phyloP scores from a whole-genome alignment of 2,888 invertebrate species.

The Eupeodes luniger region DNA sequence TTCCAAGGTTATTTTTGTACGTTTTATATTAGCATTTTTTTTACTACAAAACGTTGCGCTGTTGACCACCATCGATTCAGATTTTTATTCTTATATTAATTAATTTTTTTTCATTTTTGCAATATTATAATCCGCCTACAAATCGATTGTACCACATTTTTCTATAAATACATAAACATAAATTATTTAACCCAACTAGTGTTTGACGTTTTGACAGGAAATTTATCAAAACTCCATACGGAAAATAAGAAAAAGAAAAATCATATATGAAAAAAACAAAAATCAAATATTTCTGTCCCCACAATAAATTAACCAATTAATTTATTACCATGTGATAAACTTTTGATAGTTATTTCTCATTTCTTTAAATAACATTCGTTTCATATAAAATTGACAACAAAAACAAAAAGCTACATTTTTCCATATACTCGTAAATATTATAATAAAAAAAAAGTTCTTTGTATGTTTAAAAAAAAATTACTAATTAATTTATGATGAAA shows the following conservation, averaged over 20 bases:
- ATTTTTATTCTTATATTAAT: not conserved
- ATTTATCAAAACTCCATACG: constrained; percentile 51
- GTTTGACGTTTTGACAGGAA: constrained; percentile 61
- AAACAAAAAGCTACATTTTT: not conserved
- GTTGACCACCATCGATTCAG: not conserved
- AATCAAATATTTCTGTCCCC: not conserved
- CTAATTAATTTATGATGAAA: constrained; percentile 27
- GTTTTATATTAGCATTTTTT: too few relatives aligned
- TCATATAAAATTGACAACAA: not conserved
- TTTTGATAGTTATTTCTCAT: constrained; percentile 30
- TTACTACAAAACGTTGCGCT: not conserved
- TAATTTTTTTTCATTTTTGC: not conserved
- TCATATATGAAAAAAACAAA: not conserved
- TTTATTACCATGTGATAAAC: constrained; percentile 59
- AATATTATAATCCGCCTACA: constrained; percentile 16
- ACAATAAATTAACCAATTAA: constrained; percentile 60
- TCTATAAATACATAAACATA: not conserved
- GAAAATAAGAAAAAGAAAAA: not conserved
- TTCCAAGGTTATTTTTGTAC: constrained; percentile 13
- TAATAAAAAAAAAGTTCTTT: too few relatives aligned
- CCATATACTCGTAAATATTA: not conserved
- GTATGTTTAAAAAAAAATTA: not conserved
- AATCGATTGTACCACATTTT: not conserved
- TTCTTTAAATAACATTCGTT: not conserved
- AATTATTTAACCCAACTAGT: constrained; percentile 27